These are phyloP conservation scores for Cassiopea andromeda DNA, from an alignment of 30 jellyfish, hydroid and myxozoan genomes.

Conservation along the genomic window DNA sequence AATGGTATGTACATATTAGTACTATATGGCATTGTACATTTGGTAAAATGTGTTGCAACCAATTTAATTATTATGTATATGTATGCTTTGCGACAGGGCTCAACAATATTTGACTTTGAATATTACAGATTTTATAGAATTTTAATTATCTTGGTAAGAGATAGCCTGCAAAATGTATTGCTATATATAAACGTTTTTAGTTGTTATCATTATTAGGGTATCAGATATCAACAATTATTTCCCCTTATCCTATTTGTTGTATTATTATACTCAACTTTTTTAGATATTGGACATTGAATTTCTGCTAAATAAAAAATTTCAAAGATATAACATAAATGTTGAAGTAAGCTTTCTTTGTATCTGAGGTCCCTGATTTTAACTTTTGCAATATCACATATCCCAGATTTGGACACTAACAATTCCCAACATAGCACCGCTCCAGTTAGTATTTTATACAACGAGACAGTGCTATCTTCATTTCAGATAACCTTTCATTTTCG, in stretches of 20 bases:
- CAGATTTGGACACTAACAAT: no score
- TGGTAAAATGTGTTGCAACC: constrained; percentile 73
- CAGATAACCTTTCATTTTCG: no score
- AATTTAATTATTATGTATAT: constrained; percentile 61
- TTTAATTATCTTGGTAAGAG: constrained; percentile 65
- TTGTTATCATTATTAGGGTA: constrained; percentile 52
- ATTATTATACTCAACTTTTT: constrained; percentile 46
- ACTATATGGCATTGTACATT: constrained; percentile 67
- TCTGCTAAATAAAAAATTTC: constrained; percentile 33
- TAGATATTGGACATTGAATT: constrained; percentile 68
- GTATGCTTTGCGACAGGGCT: constrained; percentile 69
- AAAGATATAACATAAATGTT: not conserved
- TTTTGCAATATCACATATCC: no score
- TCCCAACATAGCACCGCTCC: no score
- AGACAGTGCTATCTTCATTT: no score
- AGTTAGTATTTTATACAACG: no score
- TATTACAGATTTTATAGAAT: constrained; percentile 67
- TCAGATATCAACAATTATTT: constrained; percentile 46
- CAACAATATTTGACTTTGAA: constrained; percentile 78
- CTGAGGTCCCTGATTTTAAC: not conserved
- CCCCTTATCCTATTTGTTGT: constrained; percentile 65
- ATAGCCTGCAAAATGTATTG: constrained; percentile 71
- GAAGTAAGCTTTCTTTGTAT: not conserved
- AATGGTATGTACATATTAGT: constrained; percentile 60
- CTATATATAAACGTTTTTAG: constrained; percentile 60